Evolutionary conservation across 2,113 vertebrate species (phyloP).

Genomic region (Crocuta crocuta): DNA sequence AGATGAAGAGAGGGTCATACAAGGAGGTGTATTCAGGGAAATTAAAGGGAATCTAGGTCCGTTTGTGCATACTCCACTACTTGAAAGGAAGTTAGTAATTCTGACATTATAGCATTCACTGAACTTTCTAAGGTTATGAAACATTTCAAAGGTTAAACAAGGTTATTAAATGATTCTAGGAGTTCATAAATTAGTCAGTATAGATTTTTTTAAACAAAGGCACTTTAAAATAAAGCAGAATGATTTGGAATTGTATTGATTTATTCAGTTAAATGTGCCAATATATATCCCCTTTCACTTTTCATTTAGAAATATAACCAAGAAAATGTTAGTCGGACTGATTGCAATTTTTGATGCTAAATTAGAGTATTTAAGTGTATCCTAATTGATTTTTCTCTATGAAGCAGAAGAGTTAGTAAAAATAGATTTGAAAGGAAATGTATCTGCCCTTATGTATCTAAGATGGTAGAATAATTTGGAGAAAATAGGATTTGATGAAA

Average conservation of each 20-base stretch:
- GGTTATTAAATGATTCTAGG: constrained; percentile 69
- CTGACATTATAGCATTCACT: constrained; percentile 67
- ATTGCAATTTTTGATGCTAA: constrained; percentile 73
- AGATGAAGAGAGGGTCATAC: neutral
- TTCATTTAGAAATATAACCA: constrained; percentile 75
- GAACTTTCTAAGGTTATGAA: constrained; percentile 70
- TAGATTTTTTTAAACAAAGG: constrained; percentile 76
- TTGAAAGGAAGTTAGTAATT: constrained; percentile 73
- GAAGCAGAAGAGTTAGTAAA: constrained; percentile 61
- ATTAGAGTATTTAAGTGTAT: constrained; percentile 74
- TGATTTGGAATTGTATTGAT: constrained; percentile 80
- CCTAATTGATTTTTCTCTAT: constrained; percentile 70
- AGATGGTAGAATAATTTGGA: constrained; percentile 37
- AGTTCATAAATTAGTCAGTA: constrained; percentile 81
- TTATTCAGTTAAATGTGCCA: constrained; percentile 70
- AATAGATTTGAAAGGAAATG: constrained; percentile 56
- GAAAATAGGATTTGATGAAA: constrained; percentile 26
- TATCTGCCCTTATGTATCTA: constrained; percentile 2
- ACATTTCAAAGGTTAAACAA: constrained; percentile 76
- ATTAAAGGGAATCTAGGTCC: neutral
- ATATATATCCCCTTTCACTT: constrained; percentile 78
- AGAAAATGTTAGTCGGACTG: constrained; percentile 68
- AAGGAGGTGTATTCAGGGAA: constrained; percentile 34
- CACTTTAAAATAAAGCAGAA: constrained; percentile 77
- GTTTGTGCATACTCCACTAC: neutral